Evolutionary conservation across 2,888 invertebrate species (phyloP), one percentile per base, ranked within the genome.

Genomic region (Cephus rjabovi): DNA sequence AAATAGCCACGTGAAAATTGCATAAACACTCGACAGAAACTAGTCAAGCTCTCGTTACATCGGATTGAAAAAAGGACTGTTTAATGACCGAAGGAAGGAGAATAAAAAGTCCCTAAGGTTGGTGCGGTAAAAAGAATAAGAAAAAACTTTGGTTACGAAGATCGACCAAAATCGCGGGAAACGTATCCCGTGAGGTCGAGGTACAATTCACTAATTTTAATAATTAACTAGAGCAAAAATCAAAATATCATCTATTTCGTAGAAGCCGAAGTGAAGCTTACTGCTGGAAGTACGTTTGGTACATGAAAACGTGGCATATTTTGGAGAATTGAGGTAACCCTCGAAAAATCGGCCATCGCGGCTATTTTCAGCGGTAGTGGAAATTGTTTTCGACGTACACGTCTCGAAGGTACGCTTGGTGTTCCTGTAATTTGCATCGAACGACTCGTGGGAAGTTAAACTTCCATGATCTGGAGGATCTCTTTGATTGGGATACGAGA

Each of bases 91-190:
- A 56, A 15, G 40, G 23, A 23, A 23, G 23, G 0, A 34, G 34
- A 34, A 74, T 33, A 74, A 34, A 74, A 79, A 40, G 34, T 76
- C 15, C 31, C 33, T 56, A 56, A 23, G 23, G 40, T 56, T 56
- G 23, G 56, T 56, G 56, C 6, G 9, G 9, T 23, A 23, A 56
- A 56, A 56, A 2, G 34, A 70, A 40, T 34, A 40, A 70, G 40
- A 73, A 75, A 12, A 56, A 56, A 30, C 56, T 76, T 33, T 37
- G 33, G 75, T 76, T 79, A 56, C 56, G 56, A 56, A 6, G 30
- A 30, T 69, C 33, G 34, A 79, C 83, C 83, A 82, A 89, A 89
- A 86, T 89, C 89, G 89, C 89, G 89, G 90, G 89, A 90, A 89
- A 90, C 86, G 87, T 87, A 80, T 86, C 82, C 84, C 76, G 82